Conservation (phyloP, 2,113 vertebrate genomes). For the Columbina picui region DNA sequence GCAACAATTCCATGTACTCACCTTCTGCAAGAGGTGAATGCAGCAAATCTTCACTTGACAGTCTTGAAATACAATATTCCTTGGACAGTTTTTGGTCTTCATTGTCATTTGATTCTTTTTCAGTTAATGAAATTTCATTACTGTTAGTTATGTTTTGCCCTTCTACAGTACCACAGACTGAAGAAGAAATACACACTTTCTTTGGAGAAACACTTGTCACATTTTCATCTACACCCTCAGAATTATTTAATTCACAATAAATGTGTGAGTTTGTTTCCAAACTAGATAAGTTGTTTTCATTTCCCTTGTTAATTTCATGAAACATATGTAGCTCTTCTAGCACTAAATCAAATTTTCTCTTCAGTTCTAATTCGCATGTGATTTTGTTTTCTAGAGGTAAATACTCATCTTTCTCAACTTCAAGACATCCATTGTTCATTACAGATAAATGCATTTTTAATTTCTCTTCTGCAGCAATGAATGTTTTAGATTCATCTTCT, state of each 20-base stretch:
- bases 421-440: slow-evolving; percentile 64
- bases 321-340: slow-evolving; percentile 83
- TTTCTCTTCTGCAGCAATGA: slow-evolving; percentile 40
- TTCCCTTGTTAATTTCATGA: slow-evolving; percentile 80
- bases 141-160: neutral
- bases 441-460: slow-evolving; percentile 51
- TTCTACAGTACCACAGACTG: neutral
- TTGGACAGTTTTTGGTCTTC: slow-evolving; percentile 29
- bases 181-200: slow-evolving; percentile 8
- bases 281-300: slow-evolving; percentile 47
- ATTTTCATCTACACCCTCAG: slow-evolving; percentile 17
- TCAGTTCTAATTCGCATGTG: slow-evolving; percentile 77
- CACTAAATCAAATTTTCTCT: slow-evolving; percentile 82
- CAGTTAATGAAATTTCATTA: slow-evolving; percentile 31
- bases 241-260: slow-evolving; percentile 15
- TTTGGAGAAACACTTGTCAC: slow-evolving; percentile 4
- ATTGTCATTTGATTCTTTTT: slow-evolving; percentile 3
- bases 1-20: slow-evolving; percentile 4
- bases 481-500: slow-evolving; percentile 57
- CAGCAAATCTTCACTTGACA: neutral
- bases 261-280: slow-evolving; percentile 49
- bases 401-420: slow-evolving; percentile 52
- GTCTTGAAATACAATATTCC: neutral
- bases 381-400: slow-evolving; percentile 64
- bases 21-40: slow-evolving; percentile 47